Evolutionary conservation across 2,797 vertebrate genomes (phyloP).

Genomic region (Sylvia borin): DNA sequence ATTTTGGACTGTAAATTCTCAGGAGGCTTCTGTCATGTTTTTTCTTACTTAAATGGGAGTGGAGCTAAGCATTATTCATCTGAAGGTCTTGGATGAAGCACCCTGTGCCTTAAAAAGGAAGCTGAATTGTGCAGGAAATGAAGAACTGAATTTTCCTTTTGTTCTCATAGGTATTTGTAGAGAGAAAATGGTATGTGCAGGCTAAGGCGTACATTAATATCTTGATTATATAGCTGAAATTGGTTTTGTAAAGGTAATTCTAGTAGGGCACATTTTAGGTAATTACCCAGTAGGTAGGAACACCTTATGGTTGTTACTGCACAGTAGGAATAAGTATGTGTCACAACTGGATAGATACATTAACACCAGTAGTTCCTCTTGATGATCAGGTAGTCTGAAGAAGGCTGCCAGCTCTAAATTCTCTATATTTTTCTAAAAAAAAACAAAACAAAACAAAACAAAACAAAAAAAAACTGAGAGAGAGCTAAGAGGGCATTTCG

Average conservation of each 20-base stretch:
- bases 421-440: background rate
- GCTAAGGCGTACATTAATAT: background rate
- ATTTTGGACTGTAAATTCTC: background rate
- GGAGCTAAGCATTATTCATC: background rate
- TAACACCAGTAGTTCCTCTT: background rate
- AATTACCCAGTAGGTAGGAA: background rate
- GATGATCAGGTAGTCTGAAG: background rate
- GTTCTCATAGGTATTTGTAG: background rate
- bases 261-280: background rate
- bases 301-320: background rate
- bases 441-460: too few species aligned
- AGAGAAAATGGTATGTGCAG: background rate
- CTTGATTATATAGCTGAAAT: background rate
- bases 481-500: background rate
- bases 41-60: slow-evolving; percentile 13
- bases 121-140: background rate
- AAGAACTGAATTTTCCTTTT: background rate
- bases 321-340: background rate
- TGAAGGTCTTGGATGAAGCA: background rate
- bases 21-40: background rate
- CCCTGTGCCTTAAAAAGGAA: background rate
- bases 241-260: background rate
- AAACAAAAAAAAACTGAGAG: background rate
- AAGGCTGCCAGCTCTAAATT: background rate
- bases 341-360: background rate